Percentiles rank a stretch among this genome's conserved stretches.
These are phyloP conservation scores for Hypena proboscidalis DNA, from an alignment of 2,888 invertebrate species.

Conservation along the genomic window DNA sequence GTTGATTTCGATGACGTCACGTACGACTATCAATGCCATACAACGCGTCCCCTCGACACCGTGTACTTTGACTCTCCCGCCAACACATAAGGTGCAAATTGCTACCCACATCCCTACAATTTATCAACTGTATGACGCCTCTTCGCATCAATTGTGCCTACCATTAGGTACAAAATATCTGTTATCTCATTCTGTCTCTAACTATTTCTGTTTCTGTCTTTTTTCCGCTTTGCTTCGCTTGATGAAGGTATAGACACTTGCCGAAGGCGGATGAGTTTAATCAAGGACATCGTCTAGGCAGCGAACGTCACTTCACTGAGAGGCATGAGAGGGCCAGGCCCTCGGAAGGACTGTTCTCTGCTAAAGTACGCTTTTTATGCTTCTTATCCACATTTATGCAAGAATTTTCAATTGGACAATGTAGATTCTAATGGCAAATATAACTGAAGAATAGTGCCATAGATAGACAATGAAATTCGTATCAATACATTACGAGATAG, in stretches of 20 bases:
- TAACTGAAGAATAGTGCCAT: neutral
- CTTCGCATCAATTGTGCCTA: too few relatives aligned
- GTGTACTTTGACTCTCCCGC: too few relatives aligned
- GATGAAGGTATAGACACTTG: conserved; percentile 89
- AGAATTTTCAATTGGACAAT: conserved; percentile 13
- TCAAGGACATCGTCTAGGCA: conserved; percentile 89
- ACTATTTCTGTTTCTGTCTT: conserved; percentile 64
- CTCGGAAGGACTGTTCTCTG: conserved; percentile 88
- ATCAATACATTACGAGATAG: too few relatives aligned
- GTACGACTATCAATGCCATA: too few relatives aligned
- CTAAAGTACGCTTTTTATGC: conserved; percentile 87
- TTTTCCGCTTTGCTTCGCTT: conserved; percentile 78
- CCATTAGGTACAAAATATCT: too few relatives aligned
- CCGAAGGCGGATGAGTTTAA: conserved; percentile 89
- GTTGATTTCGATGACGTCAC: too few relatives aligned
- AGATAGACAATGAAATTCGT: too few relatives aligned
- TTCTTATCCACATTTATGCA: conserved; percentile 38
- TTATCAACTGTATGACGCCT: too few relatives aligned
- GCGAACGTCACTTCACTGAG: conserved; percentile 89
- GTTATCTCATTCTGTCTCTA: conserved; percentile 59
- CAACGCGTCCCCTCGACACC: too few relatives aligned
- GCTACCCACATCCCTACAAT: too few relatives aligned
- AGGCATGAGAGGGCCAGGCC: conserved; percentile 89
- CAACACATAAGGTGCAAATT: too few relatives aligned
- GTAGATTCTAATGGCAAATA: neutral